A percentile compares a stretch with the other conserved stretches of the same genome.
Conservation (phyloP, 2,113 vertebrate genomes). For the Columbina picui region DNA sequence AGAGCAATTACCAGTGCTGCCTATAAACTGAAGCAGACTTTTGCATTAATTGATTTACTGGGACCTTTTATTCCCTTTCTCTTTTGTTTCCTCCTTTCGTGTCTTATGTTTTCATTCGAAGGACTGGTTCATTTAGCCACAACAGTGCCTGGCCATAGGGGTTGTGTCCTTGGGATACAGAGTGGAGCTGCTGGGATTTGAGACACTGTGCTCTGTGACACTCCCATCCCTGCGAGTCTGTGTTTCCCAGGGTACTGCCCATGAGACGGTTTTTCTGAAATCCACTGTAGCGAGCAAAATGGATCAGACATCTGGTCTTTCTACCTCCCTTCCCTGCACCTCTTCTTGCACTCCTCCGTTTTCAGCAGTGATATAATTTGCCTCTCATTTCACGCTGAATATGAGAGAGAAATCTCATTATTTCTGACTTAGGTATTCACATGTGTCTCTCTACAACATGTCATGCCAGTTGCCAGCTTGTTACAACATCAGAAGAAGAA, state of each 20-base stretch:
- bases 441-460: constrained; percentile 58
- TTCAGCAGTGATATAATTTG: background rate
- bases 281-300: background rate
- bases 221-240: background rate
- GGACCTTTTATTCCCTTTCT: constrained; percentile 29
- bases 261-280: constrained; percentile 4
- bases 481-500: constrained; percentile 68
- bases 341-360: background rate
- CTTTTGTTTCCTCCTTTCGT: constrained; percentile 39
- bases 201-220: background rate
- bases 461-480: constrained; percentile 62
- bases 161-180: background rate
- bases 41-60: constrained; percentile 44
- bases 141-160: background rate
- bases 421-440: constrained; percentile 70
- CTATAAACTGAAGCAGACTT: constrained; percentile 38
- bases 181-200: background rate
- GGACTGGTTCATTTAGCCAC: background rate
- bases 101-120: constrained; percentile 31
- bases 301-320: background rate
- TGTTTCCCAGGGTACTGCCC: constrained; percentile 12
- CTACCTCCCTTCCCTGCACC: background rate
- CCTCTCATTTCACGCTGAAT: constrained; percentile 65
- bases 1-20: constrained; percentile 43
- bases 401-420: constrained; percentile 72